phyloP scores from a whole-genome alignment of 2,797 vertebrate genomes.

The Rhabdophis nuchalis region DNA sequence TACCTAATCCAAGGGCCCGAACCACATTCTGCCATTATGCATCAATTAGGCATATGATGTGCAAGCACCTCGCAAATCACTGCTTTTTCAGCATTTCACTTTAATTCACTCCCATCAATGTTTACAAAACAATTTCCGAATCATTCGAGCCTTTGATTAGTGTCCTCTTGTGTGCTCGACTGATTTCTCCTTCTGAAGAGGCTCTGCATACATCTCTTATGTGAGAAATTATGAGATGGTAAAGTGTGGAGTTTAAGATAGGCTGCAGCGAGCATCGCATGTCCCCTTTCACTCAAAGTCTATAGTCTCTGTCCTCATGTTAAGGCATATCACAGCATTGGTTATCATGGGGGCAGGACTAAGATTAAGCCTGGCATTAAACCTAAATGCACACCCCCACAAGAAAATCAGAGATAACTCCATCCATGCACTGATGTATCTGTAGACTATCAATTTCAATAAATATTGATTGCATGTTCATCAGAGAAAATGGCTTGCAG shows the following conservation, averaged over 20 bases:
- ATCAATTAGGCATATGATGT: constrained; percentile 11
- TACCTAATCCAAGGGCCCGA: background rate
- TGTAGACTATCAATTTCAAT: background rate
- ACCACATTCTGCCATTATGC: constrained; percentile 11
- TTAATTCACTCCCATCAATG: constrained; percentile 33
- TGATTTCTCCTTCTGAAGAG: constrained; percentile 35
- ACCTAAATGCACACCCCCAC: background rate
- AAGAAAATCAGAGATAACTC: background rate
- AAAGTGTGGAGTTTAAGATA: background rate
- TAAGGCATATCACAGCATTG: background rate
- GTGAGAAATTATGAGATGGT: background rate
- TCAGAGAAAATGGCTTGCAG: background rate
- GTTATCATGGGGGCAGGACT: background rate
- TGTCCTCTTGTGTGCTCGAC: constrained; percentile 45
- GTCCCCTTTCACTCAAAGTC: background rate
- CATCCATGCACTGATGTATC: background rate
- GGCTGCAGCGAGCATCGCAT: background rate
- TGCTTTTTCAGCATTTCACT: background rate
- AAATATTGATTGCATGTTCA: background rate
- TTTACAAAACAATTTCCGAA: constrained; percentile 41
- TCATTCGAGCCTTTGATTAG: constrained; percentile 22
- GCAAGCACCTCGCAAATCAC: constrained; percentile 51
- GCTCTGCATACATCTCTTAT: constrained; percentile 45
- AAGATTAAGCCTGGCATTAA: background rate
- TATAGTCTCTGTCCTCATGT: background rate